Evolutionary conservation across 2,888 invertebrate species (phyloP), one percentile per base, ranked within the genome.

Genomic region (Notodonta ziczac): DNA sequence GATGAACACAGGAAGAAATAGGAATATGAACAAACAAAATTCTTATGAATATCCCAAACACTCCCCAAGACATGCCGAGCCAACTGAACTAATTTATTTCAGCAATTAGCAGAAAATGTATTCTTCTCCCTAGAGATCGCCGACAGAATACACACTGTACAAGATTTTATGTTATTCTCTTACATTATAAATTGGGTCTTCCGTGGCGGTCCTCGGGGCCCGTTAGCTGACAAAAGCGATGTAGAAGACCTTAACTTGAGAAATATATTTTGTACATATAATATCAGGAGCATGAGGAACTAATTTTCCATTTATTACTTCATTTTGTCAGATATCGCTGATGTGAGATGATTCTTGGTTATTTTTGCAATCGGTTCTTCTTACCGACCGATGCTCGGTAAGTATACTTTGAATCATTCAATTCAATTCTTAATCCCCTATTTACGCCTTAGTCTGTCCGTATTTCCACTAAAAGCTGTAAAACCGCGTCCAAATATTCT

Each of bases 151-250:
- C 64, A 69, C 67, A 70, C 56, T 61, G 61, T 62, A 61, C 57
- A 66, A 72, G 73, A 77, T 75, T 72, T 68, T 70, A 67, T 68
- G 57, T 66, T 70, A 70, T 70, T 57, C 66, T 68, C 60, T 51
- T 72, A 58, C 73, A 75, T 77, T 70, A 77, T 77, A 77, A 77
- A 75, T 72, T 70, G 65, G 70, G 61, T 77, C 75, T 68, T 67
- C 57, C 66, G 66, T 54, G 50, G n/a, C 40, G 52, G 48, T 65
- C 73, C 73, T 68, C 46, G 14, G 65, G 76, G 74, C 64, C 44
- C 54, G 60, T 57, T 59, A 61, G 65, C 48, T 67, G 6, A 54
- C 60, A 62, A 67, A 66, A 69, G 73, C 63, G 61, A 59, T 67
- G 58, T 56, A 56, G 59, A 24, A 64, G 44, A 54, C 8, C 39